A percentile compares a stretch with the other conserved stretches of the same genome.
Conservation (phyloP, 1,140 invertebrate genomes). For the Heliconius hermathena region DNA sequence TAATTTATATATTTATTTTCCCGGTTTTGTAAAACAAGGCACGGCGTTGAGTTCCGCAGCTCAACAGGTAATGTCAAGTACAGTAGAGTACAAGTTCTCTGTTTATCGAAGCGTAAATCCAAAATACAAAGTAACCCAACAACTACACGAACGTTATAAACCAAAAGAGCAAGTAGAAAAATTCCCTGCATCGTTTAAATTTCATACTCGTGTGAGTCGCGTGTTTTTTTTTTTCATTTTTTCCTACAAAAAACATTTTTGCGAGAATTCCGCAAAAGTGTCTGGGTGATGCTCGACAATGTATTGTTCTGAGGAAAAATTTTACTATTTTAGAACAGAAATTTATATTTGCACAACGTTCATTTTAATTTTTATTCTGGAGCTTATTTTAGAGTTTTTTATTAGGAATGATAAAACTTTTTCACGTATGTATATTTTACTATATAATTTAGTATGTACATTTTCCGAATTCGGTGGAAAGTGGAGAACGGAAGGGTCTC, state of each 20-base stretch:
- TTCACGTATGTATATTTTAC: neutral
- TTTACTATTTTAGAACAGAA: neutral
- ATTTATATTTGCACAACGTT: neutral
- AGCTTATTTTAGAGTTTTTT: neutral
- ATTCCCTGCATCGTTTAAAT: neutral
- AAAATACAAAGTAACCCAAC: neutral
- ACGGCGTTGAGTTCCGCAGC: no score
- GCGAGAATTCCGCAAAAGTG: neutral
- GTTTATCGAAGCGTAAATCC: no score
- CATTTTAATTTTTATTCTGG: neutral
- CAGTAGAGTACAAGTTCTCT: no score
- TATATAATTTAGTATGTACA: neutral
- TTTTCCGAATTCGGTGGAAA: no score
- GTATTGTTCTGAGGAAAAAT: neutral
- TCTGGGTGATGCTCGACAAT: neutral
- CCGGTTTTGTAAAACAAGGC: no score
- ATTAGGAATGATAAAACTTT: neutral
- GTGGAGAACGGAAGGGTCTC: no score
- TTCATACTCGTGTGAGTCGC: neutral
- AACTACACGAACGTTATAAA: neutral
- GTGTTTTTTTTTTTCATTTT: neutral
- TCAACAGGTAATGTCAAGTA: no score
- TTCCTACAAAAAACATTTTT: neutral
- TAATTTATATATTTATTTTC: no score
- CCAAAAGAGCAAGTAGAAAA: neutral